phyloP scores from a whole-genome alignment of 1,140 invertebrate species.

The Macrobrachium rosenbergii region DNA sequence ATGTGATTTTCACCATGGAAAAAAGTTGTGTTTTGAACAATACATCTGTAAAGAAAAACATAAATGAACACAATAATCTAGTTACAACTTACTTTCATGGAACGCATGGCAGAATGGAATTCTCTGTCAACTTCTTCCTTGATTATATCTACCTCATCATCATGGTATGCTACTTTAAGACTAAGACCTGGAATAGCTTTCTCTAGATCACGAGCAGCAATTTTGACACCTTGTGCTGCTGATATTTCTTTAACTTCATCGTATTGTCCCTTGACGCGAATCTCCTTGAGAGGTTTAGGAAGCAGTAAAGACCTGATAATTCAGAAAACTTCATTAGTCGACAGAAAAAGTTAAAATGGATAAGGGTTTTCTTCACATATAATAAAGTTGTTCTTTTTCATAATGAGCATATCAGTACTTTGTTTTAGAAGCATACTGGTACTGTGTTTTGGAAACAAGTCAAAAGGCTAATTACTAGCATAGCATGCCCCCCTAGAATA shows the following conservation, averaged over 20 bases:
- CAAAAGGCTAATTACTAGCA: no score
- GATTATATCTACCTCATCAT: conserved; percentile 92
- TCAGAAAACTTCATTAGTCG: no score
- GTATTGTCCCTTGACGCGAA: conserved; percentile 98
- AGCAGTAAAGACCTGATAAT: conserved; percentile 87
- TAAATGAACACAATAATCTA: background rate
- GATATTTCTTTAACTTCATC: conserved; percentile 95
- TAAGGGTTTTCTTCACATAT: background rate
- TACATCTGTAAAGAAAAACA: background rate
- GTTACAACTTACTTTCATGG: conserved; percentile 85
- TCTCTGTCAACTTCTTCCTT: conserved; percentile 86
- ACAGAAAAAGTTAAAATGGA: background rate
- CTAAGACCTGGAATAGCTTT: conserved; percentile 93
- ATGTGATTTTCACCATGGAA: no score
- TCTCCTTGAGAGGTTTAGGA: conserved; percentile 97
- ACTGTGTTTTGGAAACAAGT: no score
- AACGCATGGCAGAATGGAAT: conserved; percentile 88
- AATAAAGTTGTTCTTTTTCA: no score
- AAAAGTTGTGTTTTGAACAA: no score
- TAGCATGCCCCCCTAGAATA: no score
- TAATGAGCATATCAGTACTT: no score
- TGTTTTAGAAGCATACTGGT: no score
- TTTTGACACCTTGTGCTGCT: conserved; percentile 98
- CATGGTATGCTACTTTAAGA: conserved; percentile 87
- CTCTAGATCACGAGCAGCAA: conserved; percentile 97